Evolutionary conservation across 1,140 invertebrate species (phyloP).

Genomic region (Atta colombica): DNA sequence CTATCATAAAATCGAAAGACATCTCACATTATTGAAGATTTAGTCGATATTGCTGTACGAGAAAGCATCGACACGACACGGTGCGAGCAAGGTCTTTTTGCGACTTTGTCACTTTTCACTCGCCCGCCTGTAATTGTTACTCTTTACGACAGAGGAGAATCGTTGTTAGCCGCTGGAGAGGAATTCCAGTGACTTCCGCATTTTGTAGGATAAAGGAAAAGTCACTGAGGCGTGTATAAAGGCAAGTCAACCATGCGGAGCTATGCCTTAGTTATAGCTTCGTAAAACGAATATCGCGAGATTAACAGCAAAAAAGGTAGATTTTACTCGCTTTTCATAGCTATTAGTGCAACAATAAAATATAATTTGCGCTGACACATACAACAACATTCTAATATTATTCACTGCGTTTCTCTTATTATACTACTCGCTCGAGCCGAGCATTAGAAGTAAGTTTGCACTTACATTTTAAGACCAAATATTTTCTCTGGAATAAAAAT

Average conservation of each 20-base stretch:
- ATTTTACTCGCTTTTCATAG: slow-evolving; percentile 70
- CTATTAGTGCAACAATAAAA: slow-evolving; percentile 45
- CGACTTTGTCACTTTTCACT: slow-evolving; percentile 57
- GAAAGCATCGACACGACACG: slow-evolving; percentile 37
- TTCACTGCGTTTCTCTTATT: not conserved
- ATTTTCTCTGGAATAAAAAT: not conserved
- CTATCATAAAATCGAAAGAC: not conserved
- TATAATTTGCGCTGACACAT: slow-evolving; percentile 61
- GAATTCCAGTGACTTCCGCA: slow-evolving; percentile 73
- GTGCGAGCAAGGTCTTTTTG: slow-evolving; percentile 47
- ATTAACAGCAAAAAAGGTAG: slow-evolving; percentile 67
- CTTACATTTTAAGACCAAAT: not conserved
- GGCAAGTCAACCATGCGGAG: slow-evolving; percentile 72
- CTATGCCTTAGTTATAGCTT: slow-evolving; percentile 71
- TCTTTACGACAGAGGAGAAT: slow-evolving; percentile 68
- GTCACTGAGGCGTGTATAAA: slow-evolving; percentile 67
- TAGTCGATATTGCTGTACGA: slow-evolving; percentile 37
- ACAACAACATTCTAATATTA: slow-evolving; percentile 19
- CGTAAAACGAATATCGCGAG: slow-evolving; percentile 72
- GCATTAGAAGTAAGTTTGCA: not conserved
- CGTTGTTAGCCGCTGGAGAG: slow-evolving; percentile 64
- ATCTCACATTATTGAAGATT: slow-evolving; percentile 19
- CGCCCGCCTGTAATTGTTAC: slow-evolving; percentile 66
- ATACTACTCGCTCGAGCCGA: not conserved
- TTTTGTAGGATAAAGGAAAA: slow-evolving; percentile 74